Base-by-base conservation (phyloP, 1,140 invertebrate genomes). In the Drosophila triauraria region DNA sequence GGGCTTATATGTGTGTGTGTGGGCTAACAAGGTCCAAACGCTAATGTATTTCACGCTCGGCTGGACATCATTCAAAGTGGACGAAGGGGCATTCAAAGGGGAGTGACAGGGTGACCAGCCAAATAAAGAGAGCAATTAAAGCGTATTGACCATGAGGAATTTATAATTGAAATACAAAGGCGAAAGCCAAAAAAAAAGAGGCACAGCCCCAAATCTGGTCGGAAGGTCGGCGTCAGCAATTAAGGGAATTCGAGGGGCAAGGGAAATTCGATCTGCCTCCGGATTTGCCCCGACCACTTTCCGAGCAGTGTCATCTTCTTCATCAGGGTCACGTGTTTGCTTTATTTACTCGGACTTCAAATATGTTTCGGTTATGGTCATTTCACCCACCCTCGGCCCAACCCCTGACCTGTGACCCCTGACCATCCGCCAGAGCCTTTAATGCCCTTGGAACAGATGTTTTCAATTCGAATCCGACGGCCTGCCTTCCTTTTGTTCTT, bases 61-160 rank as follows among this genome's bases (percentile, higher is more conserved):
- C 46, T 60, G 53, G 51, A 44, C 46, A 63, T 58, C 68, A 40
- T 75, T 69, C 78, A 75, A 72, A 74, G 67, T 53, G 43, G 56
- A 42, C 15, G 74, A 10, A 43, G 40, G 38, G 46, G 43, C 40
- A 0, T 32, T 61, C 38, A 20, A 9, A 3, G 69, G 51, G 69
- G 58, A 47, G 61, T 58, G 57, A 8, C 23, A 8, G 38, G 40
- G 30, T 20, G 32, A 25, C 79, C 46, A 75, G 44, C 62, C 84
- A 80, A 88, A 86, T 83, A 84, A 87, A 84, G 82, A 81, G 65
- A 75, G 85, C 85, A 90, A 90, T 90, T 90, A 90, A 90, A 90
- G 82, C 81, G 86, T 90, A 90, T 90, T 90, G 85, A 90, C 85
- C 85, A 82, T 85, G 81, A 82, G 75, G 68, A 82, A 85, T 90